Conservation (phyloP, 2,888 invertebrate species). For the Abscondita cerata region DNA sequence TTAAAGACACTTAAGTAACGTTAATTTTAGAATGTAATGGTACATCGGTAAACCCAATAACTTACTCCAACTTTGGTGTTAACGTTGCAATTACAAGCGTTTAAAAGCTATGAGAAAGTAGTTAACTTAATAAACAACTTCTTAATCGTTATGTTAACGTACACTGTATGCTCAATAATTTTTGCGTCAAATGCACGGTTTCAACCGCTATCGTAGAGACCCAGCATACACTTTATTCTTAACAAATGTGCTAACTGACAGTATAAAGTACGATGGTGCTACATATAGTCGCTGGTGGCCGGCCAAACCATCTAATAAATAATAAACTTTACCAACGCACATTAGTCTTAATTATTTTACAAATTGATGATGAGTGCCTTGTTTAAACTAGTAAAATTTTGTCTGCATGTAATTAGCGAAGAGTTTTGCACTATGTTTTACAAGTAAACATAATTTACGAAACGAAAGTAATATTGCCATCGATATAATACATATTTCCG, state of each 20-base stretch:
- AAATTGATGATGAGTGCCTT: constrained; percentile 43
- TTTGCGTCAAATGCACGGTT: constrained; percentile 42
- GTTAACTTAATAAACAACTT: constrained; percentile 28
- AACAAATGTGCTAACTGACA: constrained; percentile 50
- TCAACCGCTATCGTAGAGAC: constrained; percentile 45
- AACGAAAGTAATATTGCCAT: constrained; percentile 3
- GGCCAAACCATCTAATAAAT: constrained; percentile 46
- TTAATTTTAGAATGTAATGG: too few species aligned
- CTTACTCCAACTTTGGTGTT: too few species aligned
- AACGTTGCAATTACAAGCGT: too few species aligned
- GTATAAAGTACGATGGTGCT: constrained; percentile 46
- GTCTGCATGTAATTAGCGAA: not conserved
- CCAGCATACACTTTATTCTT: constrained; percentile 48
- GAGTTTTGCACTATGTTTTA: not conserved
- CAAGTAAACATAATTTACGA: not conserved
- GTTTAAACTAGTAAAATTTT: not conserved
- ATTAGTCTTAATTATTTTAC: constrained; percentile 50
- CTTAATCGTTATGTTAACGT: constrained; percentile 32
- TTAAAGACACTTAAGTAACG: too few species aligned
- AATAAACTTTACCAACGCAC: constrained; percentile 49
- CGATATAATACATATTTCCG: not conserved
- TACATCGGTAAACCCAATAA: too few species aligned
- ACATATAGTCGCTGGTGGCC: constrained; percentile 35
- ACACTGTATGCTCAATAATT: constrained; percentile 30
- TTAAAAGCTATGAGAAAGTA: not conserved